These are phyloP conservation scores for Meteorus sp. DNA, from an alignment of 1,140 invertebrate genomes.

Conservation along the genomic window DNA sequence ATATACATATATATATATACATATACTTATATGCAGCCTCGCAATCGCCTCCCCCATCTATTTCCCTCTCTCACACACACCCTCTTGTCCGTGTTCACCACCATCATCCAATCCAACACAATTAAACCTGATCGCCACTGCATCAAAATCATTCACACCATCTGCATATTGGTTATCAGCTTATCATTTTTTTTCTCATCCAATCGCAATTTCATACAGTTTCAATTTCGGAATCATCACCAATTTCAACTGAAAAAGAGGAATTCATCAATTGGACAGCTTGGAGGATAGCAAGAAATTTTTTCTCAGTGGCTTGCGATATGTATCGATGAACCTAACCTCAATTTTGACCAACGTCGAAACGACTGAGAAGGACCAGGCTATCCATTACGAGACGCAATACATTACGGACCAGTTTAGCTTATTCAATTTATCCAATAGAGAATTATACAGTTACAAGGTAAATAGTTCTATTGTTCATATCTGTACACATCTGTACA, in stretches of 20 bases:
- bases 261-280: neutral
- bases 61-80: no score
- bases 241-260: neutral
- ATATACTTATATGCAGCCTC: no score
- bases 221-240: neutral
- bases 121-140: no score
- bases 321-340: slow-evolving; percentile 51
- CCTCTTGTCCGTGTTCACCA: no score
- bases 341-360: slow-evolving; percentile 36
- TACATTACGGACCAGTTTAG: slow-evolving; percentile 37
- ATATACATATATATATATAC: no score
- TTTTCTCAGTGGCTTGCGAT: neutral
- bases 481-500: neutral
- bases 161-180: no score
- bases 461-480: slow-evolving; percentile 22
- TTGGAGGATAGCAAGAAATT: neutral
- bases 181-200: no score
- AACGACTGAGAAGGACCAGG: slow-evolving; percentile 33
- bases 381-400: slow-evolving; percentile 34
- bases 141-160: no score
- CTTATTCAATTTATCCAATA: slow-evolving; percentile 40
- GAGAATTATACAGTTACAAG: slow-evolving; percentile 27
- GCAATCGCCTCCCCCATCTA: no score
- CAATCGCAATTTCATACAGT: neutral
- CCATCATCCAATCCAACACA: no score